Percentiles rank a stretch among this genome's conserved stretches.
phyloP scores from a whole-genome alignment of 2,888 invertebrate genomes.

The Dryomyza anilis region DNA sequence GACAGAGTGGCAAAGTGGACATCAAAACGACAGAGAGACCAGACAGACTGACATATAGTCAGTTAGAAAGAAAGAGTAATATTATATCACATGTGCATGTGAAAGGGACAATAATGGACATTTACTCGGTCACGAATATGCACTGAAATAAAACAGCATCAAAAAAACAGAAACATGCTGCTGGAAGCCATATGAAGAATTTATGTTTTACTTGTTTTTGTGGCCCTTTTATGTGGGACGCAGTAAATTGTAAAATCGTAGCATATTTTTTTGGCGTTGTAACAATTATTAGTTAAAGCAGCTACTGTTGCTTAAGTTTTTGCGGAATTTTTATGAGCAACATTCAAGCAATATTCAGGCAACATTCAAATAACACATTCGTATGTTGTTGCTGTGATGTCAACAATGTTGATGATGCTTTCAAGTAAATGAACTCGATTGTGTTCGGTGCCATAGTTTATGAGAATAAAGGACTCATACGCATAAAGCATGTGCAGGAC shows the following conservation, averaged over 20 bases:
- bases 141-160: neutral
- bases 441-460: too few relatives aligned
- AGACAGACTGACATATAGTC: too few relatives aligned
- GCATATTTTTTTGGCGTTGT: neutral
- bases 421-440: conserved; percentile 20
- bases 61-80: neutral
- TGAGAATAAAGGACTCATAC: neutral
- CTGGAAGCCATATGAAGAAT: neutral
- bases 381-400: conserved; percentile 12
- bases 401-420: too few relatives aligned
- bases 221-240: neutral
- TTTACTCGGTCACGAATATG: neutral
- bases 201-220: too few relatives aligned
- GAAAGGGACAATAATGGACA: neutral
- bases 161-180: neutral
- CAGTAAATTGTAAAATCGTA: neutral
- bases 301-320: neutral
- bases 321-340: conserved; percentile 20
- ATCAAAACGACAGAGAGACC: neutral
- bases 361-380: conserved; percentile 23
- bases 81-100: neutral
- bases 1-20: neutral
- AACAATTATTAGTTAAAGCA: neutral
- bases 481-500: neutral
- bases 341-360: conserved; percentile 19